A percentile compares a stretch with the other conserved stretches of the same genome.
phyloP scores from a whole-genome alignment of 2,113 vertebrate genomes.

The Albula goreensis region DNA sequence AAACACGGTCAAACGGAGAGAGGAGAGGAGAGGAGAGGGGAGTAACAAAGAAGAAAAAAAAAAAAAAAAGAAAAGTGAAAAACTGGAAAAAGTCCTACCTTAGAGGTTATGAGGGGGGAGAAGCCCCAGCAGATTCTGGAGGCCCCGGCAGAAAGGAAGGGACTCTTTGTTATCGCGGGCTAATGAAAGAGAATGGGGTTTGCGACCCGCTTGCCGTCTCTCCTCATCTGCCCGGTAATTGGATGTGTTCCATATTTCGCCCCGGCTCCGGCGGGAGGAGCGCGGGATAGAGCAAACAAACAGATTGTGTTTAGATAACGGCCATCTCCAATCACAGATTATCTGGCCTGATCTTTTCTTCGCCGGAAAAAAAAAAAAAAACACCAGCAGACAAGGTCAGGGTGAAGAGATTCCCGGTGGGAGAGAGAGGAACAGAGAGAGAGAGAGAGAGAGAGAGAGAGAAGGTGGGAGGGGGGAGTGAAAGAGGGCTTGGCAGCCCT shows the following conservation, averaged over 20 bases:
- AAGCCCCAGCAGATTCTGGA: constrained; percentile 42
- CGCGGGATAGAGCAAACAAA: constrained; percentile 58
- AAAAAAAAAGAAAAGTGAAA: neutral
- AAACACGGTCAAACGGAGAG: constrained; percentile 47
- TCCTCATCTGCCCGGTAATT: constrained; percentile 38
- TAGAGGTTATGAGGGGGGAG: constrained; percentile 37
- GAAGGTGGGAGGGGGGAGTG: constrained; percentile 43
- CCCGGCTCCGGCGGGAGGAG: constrained; percentile 52
- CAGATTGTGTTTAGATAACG: constrained; percentile 80
- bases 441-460: neutral
- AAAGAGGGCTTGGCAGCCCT: constrained; percentile 63
- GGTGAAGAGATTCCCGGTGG: constrained; percentile 61
- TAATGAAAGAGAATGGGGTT: constrained; percentile 67
- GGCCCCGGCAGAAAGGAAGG: constrained; percentile 53
- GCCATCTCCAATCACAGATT: constrained; percentile 77
- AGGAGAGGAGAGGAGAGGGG: neutral
- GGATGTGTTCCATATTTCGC: constrained; percentile 55
- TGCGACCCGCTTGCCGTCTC: constrained; percentile 60
- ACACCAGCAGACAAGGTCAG: constrained; percentile 73
- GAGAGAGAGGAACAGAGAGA: neutral
- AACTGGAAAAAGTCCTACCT: constrained; percentile 24
- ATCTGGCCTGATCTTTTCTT: constrained; percentile 75
- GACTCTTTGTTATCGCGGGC: constrained; percentile 62
- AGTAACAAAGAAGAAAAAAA: constrained; percentile 16
- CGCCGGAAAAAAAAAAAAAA: constrained; percentile 47